phyloP scores from a whole-genome alignment of 2,797 vertebrate species.

The Aratinga solstitialis region DNA sequence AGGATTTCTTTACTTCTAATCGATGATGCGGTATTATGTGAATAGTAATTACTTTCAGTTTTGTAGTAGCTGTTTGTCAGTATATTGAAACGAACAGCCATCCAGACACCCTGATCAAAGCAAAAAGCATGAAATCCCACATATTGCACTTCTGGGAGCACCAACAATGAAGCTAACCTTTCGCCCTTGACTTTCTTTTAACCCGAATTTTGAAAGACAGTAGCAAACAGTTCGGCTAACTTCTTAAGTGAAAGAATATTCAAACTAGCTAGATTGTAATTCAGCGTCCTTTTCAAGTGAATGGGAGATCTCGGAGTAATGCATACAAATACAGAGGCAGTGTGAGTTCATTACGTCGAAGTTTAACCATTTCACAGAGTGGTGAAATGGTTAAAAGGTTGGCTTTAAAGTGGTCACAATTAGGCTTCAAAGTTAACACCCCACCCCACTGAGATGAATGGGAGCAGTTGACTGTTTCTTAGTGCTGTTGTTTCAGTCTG shows the following conservation, averaged over 20 bases:
- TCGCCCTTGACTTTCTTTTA: conserved; percentile 54
- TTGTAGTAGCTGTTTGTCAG: neutral
- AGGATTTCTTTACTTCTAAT: neutral
- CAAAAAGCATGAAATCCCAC: conserved; percentile 19
- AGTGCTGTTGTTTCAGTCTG: conserved; percentile 72
- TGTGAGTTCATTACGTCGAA: conserved; percentile 65
- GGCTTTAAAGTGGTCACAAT: conserved; percentile 67
- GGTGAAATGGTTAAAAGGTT: conserved; percentile 68
- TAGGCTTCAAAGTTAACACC: conserved; percentile 75
- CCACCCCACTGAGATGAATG: conserved; percentile 72
- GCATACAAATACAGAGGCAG: conserved; percentile 33
- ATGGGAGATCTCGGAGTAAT: neutral
- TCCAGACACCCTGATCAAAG: neutral
- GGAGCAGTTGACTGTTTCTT: conserved; percentile 69
- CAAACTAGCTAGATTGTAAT: conserved; percentile 46
- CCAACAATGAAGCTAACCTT: conserved; percentile 48
- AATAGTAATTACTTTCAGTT: conserved; percentile 14
- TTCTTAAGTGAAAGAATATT: conserved; percentile 60
- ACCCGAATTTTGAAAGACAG: conserved; percentile 58
- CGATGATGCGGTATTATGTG: neutral
- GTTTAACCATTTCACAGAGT: neutral
- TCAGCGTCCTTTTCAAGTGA: conserved; percentile 36
- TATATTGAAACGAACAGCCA: conserved; percentile 1
- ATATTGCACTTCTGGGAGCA: conserved; percentile 22
- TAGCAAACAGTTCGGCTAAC: conserved; percentile 27